Evolutionary conservation across 2,888 invertebrate species (phyloP).

Genomic region (Polietes domitor): DNA sequence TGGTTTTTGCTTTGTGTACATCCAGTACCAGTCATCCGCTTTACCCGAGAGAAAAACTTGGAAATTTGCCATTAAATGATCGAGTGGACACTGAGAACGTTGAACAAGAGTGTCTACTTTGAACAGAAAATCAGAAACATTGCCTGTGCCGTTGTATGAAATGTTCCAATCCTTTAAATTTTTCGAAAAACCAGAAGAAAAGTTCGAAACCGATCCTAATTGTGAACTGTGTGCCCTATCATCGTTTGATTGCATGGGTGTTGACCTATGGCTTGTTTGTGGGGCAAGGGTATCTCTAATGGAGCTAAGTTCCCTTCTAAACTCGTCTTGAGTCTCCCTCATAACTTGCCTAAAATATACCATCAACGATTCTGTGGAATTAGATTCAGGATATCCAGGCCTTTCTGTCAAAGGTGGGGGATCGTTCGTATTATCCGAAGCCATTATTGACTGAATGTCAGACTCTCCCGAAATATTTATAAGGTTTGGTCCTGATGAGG

Average conservation of each 20-base stretch:
- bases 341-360: neutral
- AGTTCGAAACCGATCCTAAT: too few relatives aligned
- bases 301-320: neutral
- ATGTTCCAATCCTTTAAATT: constrained; percentile 40
- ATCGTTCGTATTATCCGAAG: too few relatives aligned
- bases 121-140: constrained; percentile 29
- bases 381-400: neutral
- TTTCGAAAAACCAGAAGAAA: too few relatives aligned
- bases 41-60: constrained; percentile 13
- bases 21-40: constrained; percentile 37
- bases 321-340: neutral
- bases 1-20: constrained; percentile 23
- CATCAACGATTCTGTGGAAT: neutral
- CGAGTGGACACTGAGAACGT: neutral
- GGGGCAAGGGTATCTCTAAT: neutral
- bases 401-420: too few relatives aligned
- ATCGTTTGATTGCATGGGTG: too few relatives aligned
- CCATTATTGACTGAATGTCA: too few relatives aligned
- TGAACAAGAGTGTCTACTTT: constrained; percentile 19
- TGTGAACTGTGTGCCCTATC: too few relatives aligned
- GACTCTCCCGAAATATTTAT: too few relatives aligned
- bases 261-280: too few relatives aligned
- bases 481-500: too few relatives aligned
- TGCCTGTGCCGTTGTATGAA: constrained; percentile 18
- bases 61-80: neutral